Evolutionary conservation across 2,888 invertebrate genomes (phyloP).

Genomic region (Harpalus rubripes): DNA sequence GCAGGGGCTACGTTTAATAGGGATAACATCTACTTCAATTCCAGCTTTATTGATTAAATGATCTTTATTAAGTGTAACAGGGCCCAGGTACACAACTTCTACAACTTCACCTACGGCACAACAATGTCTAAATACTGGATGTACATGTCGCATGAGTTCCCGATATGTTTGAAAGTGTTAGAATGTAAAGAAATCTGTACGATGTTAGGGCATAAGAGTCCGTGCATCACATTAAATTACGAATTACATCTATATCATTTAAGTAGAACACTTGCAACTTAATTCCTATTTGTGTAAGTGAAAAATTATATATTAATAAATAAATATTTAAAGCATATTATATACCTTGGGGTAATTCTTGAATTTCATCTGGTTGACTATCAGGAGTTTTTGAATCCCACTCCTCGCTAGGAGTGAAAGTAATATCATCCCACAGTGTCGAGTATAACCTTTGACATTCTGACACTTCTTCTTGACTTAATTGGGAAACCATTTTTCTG

Average conservation of each 20-base stretch:
- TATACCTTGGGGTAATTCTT: constrained; percentile 77
- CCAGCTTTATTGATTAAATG: constrained; percentile 81
- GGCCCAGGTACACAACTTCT: constrained; percentile 77
- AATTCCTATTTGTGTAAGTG: constrained; percentile 45
- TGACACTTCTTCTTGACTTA: constrained; percentile 78
- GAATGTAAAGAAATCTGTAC: constrained; percentile 59
- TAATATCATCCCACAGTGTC: constrained; percentile 78
- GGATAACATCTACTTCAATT: constrained; percentile 77
- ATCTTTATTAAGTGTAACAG: constrained; percentile 77
- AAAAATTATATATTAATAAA: constrained; percentile 50
- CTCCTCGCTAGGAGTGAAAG: constrained; percentile 76
- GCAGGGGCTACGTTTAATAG: constrained; percentile 76
- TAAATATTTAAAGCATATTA: constrained; percentile 29
- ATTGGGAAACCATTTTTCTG: constrained; percentile 78
- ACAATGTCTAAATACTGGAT: constrained; percentile 40
- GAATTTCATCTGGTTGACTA: constrained; percentile 76
- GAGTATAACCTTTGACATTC: constrained; percentile 78
- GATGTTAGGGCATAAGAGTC: constrained; percentile 63
- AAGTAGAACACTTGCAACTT: constrained; percentile 55
- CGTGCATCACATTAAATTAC: constrained; percentile 64
- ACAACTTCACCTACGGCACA: constrained; percentile 76
- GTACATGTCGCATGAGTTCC: constrained; percentile 69
- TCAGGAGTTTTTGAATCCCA: constrained; percentile 77
- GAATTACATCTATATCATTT: constrained; percentile 59
- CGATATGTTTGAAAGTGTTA: constrained; percentile 71